Evolutionary conservation across 2,888 invertebrate species (phyloP), one percentile per base, ranked within the genome.

Genomic region (Sarcophaga carnaria): DNA sequence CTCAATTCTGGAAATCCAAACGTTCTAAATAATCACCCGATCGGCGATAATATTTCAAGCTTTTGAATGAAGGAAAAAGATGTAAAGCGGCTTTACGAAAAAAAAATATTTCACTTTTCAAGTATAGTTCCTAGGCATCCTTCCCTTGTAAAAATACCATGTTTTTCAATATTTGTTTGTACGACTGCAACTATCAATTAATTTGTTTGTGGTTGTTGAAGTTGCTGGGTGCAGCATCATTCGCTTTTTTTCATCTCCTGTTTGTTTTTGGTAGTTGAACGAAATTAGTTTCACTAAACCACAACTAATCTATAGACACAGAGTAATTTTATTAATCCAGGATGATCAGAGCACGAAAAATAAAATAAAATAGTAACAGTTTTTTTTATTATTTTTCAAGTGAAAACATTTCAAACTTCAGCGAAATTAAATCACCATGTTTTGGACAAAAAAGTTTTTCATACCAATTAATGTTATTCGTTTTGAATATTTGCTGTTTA

Each of bases 241-340:
- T 8, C 2, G 8, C 8, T 54, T 14, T 17, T 54, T 17, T 54
- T 17, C 54, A 0, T 14, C 66, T 45, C 17, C 17, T 69, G 37
- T 66, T 72, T 72, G 47, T 47, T 59, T 37, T 59, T 77, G 75
- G n/a, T 59, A 70, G 64, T 80, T 80, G 69, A 64, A 37, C 2
- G 54, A 86, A 83, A 86, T 83, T 83, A 77, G 83, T 86, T 86
- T 80, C 72, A 71, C 80, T 69, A 69, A 69, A 80, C 80, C 76
- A 72, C 74, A 54, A 72, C 80, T 80, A 83, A 74, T 83, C 63
- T 80, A 59, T 74, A 59, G 80, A 83, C 80, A 72, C 76, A 77
- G 74, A 77, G 75, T 82, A 70, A 69, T 82, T 72, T 49, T 66
- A 47, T 78, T 62, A 71, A 14, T 54, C 17, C 17, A 54, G 54